Conservation (phyloP, 2,797 vertebrate species). For the Eulemur mongoz region DNA sequence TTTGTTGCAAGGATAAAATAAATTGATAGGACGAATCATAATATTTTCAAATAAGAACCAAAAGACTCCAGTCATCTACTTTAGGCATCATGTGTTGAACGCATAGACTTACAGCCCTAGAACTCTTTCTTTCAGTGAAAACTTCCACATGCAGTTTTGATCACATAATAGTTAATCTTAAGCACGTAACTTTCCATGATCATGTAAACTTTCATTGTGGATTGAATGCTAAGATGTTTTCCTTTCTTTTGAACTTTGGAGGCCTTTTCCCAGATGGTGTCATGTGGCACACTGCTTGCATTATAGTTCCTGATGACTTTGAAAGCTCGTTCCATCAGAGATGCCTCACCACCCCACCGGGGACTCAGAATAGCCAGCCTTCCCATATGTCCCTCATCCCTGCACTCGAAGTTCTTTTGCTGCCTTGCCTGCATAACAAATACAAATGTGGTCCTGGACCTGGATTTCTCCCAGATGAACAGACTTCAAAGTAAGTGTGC, state of each 20-base stretch:
- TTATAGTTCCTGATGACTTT: slow-evolving; percentile 82
- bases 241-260: slow-evolving; percentile 71
- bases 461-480: slow-evolving; percentile 83
- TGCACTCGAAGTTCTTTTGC: slow-evolving; percentile 74
- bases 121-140: neutral
- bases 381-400: slow-evolving; percentile 82
- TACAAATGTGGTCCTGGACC: slow-evolving; percentile 82
- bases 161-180: slow-evolving; percentile 29
- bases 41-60: neutral
- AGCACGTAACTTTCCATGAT: slow-evolving; percentile 7
- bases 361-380: slow-evolving; percentile 81
- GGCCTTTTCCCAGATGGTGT: slow-evolving; percentile 73
- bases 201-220: slow-evolving; percentile 34
- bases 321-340: slow-evolving; percentile 80
- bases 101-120: neutral
- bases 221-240: slow-evolving; percentile 56
- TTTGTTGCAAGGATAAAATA: neutral
- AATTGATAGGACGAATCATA: neutral
- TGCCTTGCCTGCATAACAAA: slow-evolving; percentile 82
- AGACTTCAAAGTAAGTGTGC: slow-evolving; percentile 83
- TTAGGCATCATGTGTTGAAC: neutral
- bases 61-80: neutral
- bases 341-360: slow-evolving; percentile 79
- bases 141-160: neutral
- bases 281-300: slow-evolving; percentile 68